These are phyloP conservation scores for Phyllotis vaccarum DNA, from an alignment of 2,797 vertebrate species.

Conservation along the genomic window DNA sequence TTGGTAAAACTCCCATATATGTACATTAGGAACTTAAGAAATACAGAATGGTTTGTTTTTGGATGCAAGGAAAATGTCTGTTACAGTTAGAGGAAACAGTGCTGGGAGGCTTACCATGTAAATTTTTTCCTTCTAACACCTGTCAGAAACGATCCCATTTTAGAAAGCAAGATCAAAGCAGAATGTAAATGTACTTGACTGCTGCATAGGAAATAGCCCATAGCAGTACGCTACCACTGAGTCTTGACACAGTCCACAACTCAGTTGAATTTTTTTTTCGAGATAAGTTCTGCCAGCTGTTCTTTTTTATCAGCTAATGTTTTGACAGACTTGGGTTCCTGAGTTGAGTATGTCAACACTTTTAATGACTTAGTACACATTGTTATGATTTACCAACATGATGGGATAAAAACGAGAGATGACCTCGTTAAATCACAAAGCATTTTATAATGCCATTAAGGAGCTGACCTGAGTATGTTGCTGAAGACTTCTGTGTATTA, in stretches of 20 bases:
- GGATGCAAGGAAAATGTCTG: background rate
- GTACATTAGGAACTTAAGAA: background rate
- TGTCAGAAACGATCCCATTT: conserved; percentile 31
- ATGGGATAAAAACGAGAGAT: conserved; percentile 69
- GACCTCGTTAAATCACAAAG: conserved; percentile 49
- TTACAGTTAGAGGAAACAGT: background rate
- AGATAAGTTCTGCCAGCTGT: conserved; percentile 12
- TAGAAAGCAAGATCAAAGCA: background rate
- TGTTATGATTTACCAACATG: conserved; percentile 46
- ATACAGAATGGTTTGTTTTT: background rate
- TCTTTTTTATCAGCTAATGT: conserved; percentile 26
- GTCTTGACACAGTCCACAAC: conserved; percentile 8
- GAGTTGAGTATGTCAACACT: conserved; percentile 40
- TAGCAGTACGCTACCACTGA: background rate
- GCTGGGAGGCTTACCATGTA: background rate
- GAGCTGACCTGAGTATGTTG: background rate
- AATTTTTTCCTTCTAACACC: background rate
- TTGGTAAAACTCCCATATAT: background rate
- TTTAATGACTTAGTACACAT: conserved; percentile 58
- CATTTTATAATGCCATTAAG: conserved; percentile 51
- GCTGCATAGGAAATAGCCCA: background rate
- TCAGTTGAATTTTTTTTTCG: background rate
- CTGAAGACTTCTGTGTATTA: background rate
- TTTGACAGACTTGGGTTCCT: conserved; percentile 49
- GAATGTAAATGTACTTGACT: background rate